Evolutionary conservation across 2,113 vertebrate genomes (phyloP), one percentile per base, ranked within the genome.

Genomic region (Sinosuthora webbiana): DNA sequence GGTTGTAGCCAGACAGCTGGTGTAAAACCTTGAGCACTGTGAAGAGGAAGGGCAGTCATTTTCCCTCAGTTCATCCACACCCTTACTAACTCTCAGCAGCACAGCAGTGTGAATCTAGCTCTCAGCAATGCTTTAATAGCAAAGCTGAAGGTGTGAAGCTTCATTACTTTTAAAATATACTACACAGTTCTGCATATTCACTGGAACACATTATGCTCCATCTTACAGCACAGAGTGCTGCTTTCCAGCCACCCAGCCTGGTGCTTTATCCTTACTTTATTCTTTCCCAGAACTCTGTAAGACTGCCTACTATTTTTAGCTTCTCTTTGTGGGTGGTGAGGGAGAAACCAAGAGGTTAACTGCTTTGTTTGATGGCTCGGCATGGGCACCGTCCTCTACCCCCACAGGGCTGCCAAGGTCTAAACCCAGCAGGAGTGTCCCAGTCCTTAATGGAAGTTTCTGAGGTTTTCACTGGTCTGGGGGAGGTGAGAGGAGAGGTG

Each of bases 131-230:
- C 44, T 86, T 92, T 92, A 89, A 89, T 87, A 91, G 67, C 57
- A 89, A 82, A 87, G 79, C 39, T 55, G 78, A 93, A 93, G 42
- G 70, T 93, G 90, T 88, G 74, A 97, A 93, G 90, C 90, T 86
- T 93, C 93, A 83, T 93, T 95, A 83, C 90, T 83, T 97, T 93
- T 90, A 87, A 93, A 95, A 95, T 88, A 83, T 67, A 88, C 78
- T 85, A 65, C 55, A 50, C 28, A 83, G 63, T 73, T 87, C 87
- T 80, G 45, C 71, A 88, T 74, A 50, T 94, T 87, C 82, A 31
- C 49, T 92, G 45, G 20, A 80, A 57, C 65, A 75, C 52, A 79
- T 64, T 85, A 79, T 79, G 70, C 41, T 91, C 70, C 55, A 92
- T 85, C 74, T 83, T 47, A 78, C 45, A 95, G 87, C 41, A 27